Evolutionary conservation across 1,140 invertebrate species (phyloP).

Genomic region (Helicoverpa zea): DNA sequence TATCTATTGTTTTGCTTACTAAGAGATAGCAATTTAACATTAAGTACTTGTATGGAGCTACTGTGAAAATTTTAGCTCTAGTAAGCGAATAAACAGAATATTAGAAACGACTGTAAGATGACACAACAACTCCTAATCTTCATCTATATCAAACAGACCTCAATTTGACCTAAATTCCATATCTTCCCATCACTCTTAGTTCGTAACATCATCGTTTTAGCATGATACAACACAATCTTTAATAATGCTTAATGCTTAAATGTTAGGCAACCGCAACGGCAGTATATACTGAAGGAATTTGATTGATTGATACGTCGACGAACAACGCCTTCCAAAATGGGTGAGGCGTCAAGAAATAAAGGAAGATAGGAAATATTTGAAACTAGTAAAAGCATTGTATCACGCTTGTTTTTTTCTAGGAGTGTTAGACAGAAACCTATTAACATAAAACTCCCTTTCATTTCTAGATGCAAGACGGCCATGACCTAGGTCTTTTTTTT

Average conservation of each 20-base stretch:
- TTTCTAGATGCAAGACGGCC: no score
- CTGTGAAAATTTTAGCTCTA: no score
- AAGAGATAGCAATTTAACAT: no score
- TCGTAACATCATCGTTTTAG: slow-evolving; percentile 23
- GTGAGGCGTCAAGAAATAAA: slow-evolving; percentile 38
- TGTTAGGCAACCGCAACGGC: neutral
- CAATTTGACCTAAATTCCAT: neutral
- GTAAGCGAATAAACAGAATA: no score
- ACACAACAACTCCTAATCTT: no score
- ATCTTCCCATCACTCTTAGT: neutral
- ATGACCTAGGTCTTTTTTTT: no score
- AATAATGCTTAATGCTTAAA: slow-evolving; percentile 1
- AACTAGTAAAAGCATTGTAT: neutral
- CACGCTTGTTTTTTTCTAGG: no score
- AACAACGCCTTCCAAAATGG: slow-evolving; percentile 35
- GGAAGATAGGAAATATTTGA: slow-evolving; percentile 14
- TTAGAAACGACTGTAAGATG: no score
- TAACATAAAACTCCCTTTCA: no score
- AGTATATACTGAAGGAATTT: slow-evolving; percentile 33
- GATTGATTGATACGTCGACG: slow-evolving; percentile 46
- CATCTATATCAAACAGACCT: neutral
- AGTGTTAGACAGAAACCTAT: no score
- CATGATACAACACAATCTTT: slow-evolving; percentile 20
- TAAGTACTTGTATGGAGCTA: no score
- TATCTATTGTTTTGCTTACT: no score